Evolutionary conservation across 2,888 invertebrate species (phyloP).

Genomic region (Eledona agricola): DNA sequence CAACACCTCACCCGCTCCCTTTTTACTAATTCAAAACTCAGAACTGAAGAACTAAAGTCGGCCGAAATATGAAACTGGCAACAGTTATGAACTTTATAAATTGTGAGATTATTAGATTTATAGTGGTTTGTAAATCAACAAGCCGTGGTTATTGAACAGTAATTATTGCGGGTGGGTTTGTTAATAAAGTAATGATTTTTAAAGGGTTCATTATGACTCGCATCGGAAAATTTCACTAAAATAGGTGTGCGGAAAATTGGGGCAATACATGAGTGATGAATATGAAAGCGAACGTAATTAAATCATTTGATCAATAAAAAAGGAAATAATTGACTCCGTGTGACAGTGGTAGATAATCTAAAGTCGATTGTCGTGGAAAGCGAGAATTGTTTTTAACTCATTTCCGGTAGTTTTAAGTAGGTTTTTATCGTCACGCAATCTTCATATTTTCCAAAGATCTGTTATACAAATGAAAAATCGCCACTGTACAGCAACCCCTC

Average conservation of each 20-base stretch:
- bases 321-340: too few species aligned
- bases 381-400: conserved; percentile 30
- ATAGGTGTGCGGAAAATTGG: conserved; percentile 5
- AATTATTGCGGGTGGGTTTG: neutral
- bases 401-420: conserved; percentile 23
- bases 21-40: too few species aligned
- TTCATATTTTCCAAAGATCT: too few species aligned
- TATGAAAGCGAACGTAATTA: conserved; percentile 1
- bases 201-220: conserved; percentile 7
- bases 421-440: conserved; percentile 8
- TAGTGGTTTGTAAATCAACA: conserved; percentile 9
- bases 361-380: conserved; percentile 14
- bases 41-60: too few species aligned
- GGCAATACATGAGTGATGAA: neutral
- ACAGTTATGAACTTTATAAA: too few species aligned
- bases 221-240: conserved; percentile 13
- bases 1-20: too few species aligned
- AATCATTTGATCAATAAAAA: too few species aligned
- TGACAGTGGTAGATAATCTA: conserved; percentile 17
- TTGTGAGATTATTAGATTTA: conserved; percentile 12
- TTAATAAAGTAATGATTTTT: conserved; percentile 16
- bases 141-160: conserved; percentile 12
- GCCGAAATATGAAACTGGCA: too few species aligned
- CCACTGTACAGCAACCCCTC: too few species aligned
- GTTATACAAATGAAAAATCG: too few species aligned